Evolutionary conservation across 2,797 vertebrate genomes (phyloP), one percentile per base, ranked within the genome.

Genomic region (Chiloscyllium punctatum): DNA sequence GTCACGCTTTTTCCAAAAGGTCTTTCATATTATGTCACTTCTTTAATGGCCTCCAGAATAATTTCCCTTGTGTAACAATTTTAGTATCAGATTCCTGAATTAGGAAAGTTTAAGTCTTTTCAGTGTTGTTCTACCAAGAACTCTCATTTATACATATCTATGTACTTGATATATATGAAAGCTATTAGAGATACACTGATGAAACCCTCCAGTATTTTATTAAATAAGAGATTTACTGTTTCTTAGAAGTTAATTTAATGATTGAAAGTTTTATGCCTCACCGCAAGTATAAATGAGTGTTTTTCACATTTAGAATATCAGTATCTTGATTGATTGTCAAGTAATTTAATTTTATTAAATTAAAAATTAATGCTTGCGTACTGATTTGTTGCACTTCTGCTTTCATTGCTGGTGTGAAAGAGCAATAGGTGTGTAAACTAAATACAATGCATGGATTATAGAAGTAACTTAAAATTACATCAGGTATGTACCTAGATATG

Each of bases 281-380:
- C 18, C 1, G 8, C 62, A 53, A 27, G 48, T 53, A n/a, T 27
- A 95, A 53, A 30, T 57, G 94, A 74, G 48, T 42, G 71, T 30
- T 53, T 95, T 91, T 95, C 48, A 74, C 94, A 72, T 27, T 95
- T 77, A 77, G 71, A 94, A 66, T 37, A 84, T 84, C 42, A 84
- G 51, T 77, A 95, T 3, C 72, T 48, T 95, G 51, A 95, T 95
- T 71, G 57, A 53, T 57, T 77, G 30, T 51, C 51, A 77, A 95
- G 69, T 77, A 77, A 77, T 77, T n/a, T 74, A 72, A 74, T 95
- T 77, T n/a, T 91, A 66, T 74, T 77, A 21, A 74, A 94, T 72
- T 72, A 71, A 95, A 95, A 74, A 74, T 18, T 33, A 95, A 74
- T 92, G 90, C 69, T 72, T 94, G 37, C 74, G 72, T 42, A 37